phyloP scores from a whole-genome alignment of 2,797 vertebrate genomes.

The Paguma larvata region DNA sequence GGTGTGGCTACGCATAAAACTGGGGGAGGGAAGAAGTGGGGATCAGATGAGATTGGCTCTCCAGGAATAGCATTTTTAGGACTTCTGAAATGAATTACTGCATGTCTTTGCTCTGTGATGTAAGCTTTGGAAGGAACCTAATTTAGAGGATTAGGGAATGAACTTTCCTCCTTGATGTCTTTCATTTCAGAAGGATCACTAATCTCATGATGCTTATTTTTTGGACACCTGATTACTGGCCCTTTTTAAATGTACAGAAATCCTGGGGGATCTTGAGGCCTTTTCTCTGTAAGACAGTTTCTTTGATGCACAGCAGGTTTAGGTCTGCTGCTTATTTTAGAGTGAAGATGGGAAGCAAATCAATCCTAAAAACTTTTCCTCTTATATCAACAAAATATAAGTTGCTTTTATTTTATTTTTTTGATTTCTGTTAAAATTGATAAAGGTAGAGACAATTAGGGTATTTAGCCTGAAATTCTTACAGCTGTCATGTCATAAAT shows the following conservation, averaged over 20 bases:
- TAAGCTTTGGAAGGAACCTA: constrained; percentile 56
- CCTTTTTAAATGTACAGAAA: not conserved
- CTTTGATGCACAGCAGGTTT: constrained; percentile 31
- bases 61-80: constrained; percentile 39
- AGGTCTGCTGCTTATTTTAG: constrained; percentile 50
- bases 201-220: constrained; percentile 28
- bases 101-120: constrained; percentile 4
- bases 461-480: constrained; percentile 54
- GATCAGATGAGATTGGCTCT: constrained; percentile 1
- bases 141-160: not conserved
- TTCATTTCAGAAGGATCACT: constrained; percentile 36
- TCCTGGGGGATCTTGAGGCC: not conserved
- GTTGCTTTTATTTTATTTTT: not conserved
- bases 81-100: constrained; percentile 37
- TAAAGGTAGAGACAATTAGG: constrained; percentile 13
- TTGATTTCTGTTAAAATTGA: constrained; percentile 53
- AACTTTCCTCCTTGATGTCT: constrained; percentile 27
- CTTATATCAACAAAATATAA: constrained; percentile 30
- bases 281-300: not conserved
- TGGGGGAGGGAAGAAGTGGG: not conserved
- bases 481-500: not conserved
- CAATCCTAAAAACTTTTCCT: not conserved
- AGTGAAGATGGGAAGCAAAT: constrained; percentile 42
- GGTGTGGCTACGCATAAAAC: not conserved
- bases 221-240: not conserved